Conservation (phyloP, 2,797 vertebrate species). For the Kryptolebias ocellatus region DNA sequence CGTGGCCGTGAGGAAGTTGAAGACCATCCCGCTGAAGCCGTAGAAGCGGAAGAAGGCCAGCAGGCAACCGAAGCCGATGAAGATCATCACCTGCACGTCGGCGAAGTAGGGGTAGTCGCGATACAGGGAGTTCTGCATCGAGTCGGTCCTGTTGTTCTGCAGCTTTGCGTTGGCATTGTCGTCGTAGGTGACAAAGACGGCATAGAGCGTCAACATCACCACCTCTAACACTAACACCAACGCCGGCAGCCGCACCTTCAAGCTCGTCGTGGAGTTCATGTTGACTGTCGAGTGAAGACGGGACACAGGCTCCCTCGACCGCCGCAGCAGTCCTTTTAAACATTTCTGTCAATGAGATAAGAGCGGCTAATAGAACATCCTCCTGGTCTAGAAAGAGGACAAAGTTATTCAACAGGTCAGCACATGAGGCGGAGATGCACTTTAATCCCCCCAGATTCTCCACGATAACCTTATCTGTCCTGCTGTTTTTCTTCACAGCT, state of each 20-base stretch:
- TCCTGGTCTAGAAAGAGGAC: not conserved
- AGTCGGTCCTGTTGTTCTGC: constrained; percentile 57
- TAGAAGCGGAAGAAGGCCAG: constrained; percentile 83
- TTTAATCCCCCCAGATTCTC: constrained; percentile 41
- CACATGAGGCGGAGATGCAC: constrained; percentile 22
- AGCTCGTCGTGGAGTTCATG: constrained; percentile 56
- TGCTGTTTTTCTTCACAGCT: constrained; percentile 1
- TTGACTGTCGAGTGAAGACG: constrained; percentile 19
- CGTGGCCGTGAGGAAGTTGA: constrained; percentile 85
- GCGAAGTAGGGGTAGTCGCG: constrained; percentile 82
- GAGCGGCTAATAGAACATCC: constrained; percentile 28
- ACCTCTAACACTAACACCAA: constrained; percentile 78
- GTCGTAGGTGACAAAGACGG: constrained; percentile 80
- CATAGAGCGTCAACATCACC: constrained; percentile 73
- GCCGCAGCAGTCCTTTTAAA: constrained; percentile 47
- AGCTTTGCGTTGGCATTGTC: constrained; percentile 58
- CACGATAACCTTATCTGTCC: constrained; percentile 4
- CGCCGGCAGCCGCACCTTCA: constrained; percentile 73
- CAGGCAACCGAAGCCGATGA: constrained; percentile 84
- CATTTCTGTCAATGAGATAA: constrained; percentile 62
- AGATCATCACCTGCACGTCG: constrained; percentile 86
- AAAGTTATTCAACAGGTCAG: constrained; percentile 25
- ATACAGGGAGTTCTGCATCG: constrained; percentile 72
- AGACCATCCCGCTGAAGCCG: constrained; percentile 81
- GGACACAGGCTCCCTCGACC: constrained; percentile 2